Evolutionary conservation across 53 echinoderm and acorn worm genomes (phyloP).

Genomic region (Actinopyga echinites): DNA sequence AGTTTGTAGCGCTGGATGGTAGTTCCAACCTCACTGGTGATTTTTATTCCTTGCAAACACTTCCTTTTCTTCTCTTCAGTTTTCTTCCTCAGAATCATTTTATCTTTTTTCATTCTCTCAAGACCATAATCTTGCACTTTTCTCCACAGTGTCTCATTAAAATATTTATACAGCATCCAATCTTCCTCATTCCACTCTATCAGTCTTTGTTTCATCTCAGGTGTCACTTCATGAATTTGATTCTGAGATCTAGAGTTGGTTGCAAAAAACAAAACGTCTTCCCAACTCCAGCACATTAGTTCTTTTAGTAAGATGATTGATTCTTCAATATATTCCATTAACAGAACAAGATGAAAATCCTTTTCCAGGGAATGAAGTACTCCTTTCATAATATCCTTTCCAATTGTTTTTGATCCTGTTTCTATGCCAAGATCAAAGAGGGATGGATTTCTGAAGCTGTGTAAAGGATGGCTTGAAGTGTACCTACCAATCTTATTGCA

Average conservation of each 20-base stretch:
- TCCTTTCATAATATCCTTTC: neutral
- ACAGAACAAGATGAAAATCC: constrained; percentile 43
- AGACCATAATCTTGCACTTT: constrained; percentile 12
- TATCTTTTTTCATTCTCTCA: neutral
- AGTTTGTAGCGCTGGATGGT: neutral
- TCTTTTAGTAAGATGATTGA: constrained; percentile 38
- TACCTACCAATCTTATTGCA: neutral
- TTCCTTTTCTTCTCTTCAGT: neutral
- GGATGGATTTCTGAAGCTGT: constrained; percentile 13
- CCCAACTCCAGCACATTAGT: constrained; percentile 41
- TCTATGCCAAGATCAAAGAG: constrained; percentile 23
- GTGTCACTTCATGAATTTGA: neutral
- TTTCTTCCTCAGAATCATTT: neutral
- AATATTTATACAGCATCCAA: constrained; percentile 20
- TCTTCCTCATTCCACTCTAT: constrained; percentile 14
- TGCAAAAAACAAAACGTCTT: constrained; percentile 17
- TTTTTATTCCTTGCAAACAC: neutral
- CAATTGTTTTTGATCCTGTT: neutral
- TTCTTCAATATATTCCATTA: constrained; percentile 47
- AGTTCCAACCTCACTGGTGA: neutral
- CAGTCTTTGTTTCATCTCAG: neutral
- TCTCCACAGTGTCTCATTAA: constrained; percentile 31
- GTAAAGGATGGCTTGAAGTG: neutral
- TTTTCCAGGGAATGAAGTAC: constrained; percentile 6
- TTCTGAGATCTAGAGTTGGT: neutral